Percentiles rank a stretch among this genome's conserved stretches.
These are phyloP conservation scores for Euclidia mi DNA, from an alignment of 2,888 invertebrate species.

Conservation along the genomic window DNA sequence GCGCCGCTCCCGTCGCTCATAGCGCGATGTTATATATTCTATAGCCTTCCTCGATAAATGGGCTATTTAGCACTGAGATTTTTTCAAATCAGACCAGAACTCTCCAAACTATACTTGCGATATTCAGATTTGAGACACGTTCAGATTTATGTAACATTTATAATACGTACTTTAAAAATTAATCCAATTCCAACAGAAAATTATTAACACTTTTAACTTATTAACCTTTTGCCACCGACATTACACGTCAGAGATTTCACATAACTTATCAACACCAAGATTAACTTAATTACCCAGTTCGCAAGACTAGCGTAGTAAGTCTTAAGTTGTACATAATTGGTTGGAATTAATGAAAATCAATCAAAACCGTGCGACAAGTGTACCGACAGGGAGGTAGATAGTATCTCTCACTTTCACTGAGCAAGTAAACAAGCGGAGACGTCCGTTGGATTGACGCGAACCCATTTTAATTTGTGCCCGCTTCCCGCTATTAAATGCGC, in stretches of 20 bases:
- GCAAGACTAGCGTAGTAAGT: conserved; percentile 5
- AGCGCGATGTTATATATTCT: too few species aligned
- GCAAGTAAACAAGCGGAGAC: conserved; percentile 73
- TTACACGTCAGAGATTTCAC: background rate
- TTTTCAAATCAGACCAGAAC: too few species aligned
- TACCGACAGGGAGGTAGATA: conserved; percentile 57
- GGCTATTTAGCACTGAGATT: too few species aligned
- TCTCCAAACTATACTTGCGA: too few species aligned
- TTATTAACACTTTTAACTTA: too few species aligned
- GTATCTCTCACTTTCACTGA: conserved; percentile 78
- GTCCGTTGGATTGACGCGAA: conserved; percentile 77
- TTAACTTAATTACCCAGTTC: conserved; percentile 16
- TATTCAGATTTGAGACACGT: too few species aligned
- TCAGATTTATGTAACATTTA: too few species aligned
- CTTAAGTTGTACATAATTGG: conserved; percentile 31
- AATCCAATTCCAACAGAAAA: too few species aligned
- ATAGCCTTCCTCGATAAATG: too few species aligned
- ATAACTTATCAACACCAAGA: conserved; percentile 11
- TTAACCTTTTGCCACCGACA: too few species aligned
- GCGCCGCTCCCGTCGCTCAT: too few species aligned
- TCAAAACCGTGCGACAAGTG: conserved; percentile 54
- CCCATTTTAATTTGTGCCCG: conserved; percentile 82
- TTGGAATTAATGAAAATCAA: conserved; percentile 53
- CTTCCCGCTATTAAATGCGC: conserved; percentile 83
- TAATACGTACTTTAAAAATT: too few species aligned